Conservation (phyloP, 92 coral and sea anemone species). For the Bergia puertoricense region DNA sequence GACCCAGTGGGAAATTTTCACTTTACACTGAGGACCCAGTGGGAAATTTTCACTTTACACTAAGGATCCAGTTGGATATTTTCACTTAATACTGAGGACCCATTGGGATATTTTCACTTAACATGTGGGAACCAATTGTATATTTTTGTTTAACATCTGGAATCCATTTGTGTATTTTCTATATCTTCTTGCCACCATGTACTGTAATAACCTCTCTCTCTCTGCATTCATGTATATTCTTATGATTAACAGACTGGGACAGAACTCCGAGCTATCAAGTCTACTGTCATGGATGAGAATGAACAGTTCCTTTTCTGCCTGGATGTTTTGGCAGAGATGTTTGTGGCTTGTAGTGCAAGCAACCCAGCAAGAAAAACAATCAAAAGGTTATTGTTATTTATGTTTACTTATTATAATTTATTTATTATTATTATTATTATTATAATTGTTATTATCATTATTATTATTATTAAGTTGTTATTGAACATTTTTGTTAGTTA, state of each 20-base stretch:
- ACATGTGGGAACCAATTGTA: too few species aligned
- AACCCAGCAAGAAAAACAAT: slow-evolving; percentile 85
- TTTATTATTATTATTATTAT: not conserved
- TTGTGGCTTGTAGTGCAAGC: slow-evolving; percentile 67
- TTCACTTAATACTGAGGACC: too few species aligned
- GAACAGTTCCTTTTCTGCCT: slow-evolving; percentile 42
- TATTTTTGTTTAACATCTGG: too few species aligned
- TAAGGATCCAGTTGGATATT: too few species aligned
- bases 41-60: too few species aligned
- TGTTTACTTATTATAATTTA: too few species aligned
- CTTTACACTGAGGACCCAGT: too few species aligned
- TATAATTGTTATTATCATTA: not conserved
- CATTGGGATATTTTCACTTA: too few species aligned
- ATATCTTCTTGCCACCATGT: too few species aligned
- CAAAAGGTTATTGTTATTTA: slow-evolving; percentile 62
- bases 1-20: too few species aligned
- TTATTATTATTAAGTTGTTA: not conserved
- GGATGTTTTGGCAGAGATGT: slow-evolving; percentile 72
- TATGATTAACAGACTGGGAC: slow-evolving; percentile 46
- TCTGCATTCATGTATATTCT: not conserved
- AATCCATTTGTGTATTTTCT: too few species aligned
- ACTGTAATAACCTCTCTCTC: not conserved
- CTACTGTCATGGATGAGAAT: not conserved
- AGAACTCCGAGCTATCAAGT: slow-evolving; percentile 26
- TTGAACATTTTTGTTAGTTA: too few species aligned